Conservation (phyloP, 1,140 invertebrate species). For the Nephila pilipes region DNA sequence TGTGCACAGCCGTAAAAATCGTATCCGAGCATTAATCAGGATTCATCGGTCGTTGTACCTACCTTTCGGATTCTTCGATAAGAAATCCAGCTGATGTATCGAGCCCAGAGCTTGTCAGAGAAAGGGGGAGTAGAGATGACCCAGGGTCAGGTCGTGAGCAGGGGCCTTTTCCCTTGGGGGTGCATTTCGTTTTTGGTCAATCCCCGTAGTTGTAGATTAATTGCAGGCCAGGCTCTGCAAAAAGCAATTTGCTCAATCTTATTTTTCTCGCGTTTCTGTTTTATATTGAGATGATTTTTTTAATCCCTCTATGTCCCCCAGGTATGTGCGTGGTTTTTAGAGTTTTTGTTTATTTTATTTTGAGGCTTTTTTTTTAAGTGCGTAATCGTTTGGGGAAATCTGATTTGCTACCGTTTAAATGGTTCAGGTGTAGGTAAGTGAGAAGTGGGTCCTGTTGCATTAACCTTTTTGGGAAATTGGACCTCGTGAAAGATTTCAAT, state of each 20-base stretch:
- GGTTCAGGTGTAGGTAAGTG: not conserved
- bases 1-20: conserved; percentile 55
- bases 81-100: conserved; percentile 54
- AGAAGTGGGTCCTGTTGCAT: not conserved
- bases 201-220: conserved; percentile 52
- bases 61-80: conserved; percentile 56
- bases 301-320: conserved; percentile 9
- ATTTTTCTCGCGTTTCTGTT: conserved; percentile 14
- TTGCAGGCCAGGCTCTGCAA: conserved; percentile 36
- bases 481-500: not conserved
- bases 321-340: conserved; percentile 23
- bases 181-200: conserved; percentile 57
- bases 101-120: conserved; percentile 43
- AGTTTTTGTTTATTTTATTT: not conserved
- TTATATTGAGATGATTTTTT: not conserved
- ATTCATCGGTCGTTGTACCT: conserved; percentile 38
- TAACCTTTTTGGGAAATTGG: conserved; percentile 1
- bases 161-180: conserved; percentile 30
- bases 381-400: conserved; percentile 9
- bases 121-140: not conserved
- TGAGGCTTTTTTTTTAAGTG: not conserved
- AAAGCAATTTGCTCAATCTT: conserved; percentile 19
- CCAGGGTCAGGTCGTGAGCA: conserved; percentile 57
- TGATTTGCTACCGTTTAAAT: conserved; percentile 1
- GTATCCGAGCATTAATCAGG: conserved; percentile 64